phyloP scores from a whole-genome alignment of 1,140 invertebrate genomes.

The Drosophila pallidifrons region DNA sequence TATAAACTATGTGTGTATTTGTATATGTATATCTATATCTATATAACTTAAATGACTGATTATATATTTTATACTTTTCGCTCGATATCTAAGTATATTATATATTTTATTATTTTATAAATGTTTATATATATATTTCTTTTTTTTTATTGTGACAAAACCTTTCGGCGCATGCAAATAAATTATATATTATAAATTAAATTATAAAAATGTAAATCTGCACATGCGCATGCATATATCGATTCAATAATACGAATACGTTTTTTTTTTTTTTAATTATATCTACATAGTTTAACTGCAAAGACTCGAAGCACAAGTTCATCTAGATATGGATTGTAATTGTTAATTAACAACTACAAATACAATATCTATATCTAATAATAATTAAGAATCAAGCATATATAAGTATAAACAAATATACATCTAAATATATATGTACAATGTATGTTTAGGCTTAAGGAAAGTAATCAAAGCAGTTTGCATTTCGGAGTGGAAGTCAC shows the following conservation, averaged over 20 bases:
- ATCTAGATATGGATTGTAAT: constrained; percentile 73
- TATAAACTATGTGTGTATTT: constrained; percentile 51
- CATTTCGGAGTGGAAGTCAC: constrained; percentile 11
- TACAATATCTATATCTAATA: constrained; percentile 2
- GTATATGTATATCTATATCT: constrained; percentile 70
- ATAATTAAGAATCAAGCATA: constrained; percentile 9
- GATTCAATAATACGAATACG: constrained; percentile 11
- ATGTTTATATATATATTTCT: constrained; percentile 3
- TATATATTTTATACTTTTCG: constrained; percentile 81
- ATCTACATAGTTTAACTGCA: constrained; percentile 54
- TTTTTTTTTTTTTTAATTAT: constrained; percentile 23
- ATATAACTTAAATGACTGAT: constrained; percentile 80
- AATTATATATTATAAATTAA: constrained; percentile 16
- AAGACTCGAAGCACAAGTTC: constrained; percentile 81
- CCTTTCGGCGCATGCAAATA: constrained; percentile 35
- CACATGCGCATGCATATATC: constrained; percentile 25
- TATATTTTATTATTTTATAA: constrained; percentile 19
- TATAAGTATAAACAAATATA: constrained; percentile 13
- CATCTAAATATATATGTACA: constrained; percentile 23
- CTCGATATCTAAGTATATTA: constrained; percentile 46
- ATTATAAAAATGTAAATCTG: constrained; percentile 5
- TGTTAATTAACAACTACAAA: constrained; percentile 57
- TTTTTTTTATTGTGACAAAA: constrained; percentile 2
- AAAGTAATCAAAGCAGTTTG: constrained; percentile 23
- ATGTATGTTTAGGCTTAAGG: constrained; percentile 30